These are phyloP conservation scores for Heteronetta atricapilla DNA, from an alignment of 2,113 vertebrate genomes.

Conservation along the genomic window DNA sequence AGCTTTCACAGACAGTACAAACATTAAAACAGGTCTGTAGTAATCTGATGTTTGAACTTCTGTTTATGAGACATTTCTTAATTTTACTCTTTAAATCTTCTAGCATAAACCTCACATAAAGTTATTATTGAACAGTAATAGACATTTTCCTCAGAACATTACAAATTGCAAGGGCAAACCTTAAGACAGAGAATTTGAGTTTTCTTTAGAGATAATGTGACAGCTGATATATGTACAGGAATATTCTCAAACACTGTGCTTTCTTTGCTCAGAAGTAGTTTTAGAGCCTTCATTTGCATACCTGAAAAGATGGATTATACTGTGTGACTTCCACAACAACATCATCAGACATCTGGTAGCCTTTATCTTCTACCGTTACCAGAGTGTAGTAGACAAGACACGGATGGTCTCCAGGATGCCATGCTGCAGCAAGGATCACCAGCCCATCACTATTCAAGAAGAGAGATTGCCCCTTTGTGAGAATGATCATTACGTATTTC, in stretches of 20 bases:
- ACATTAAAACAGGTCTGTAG: background rate
- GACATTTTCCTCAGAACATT: background rate
- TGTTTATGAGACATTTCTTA: background rate
- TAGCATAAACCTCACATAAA: background rate
- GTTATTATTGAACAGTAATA: background rate
- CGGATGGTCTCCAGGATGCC: slow-evolving; percentile 87
- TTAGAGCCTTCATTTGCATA: slow-evolving; percentile 40
- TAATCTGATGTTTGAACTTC: background rate
- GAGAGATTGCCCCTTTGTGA: background rate
- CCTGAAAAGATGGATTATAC: slow-evolving; percentile 90
- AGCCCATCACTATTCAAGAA: slow-evolving; percentile 83
- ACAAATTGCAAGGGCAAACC: background rate
- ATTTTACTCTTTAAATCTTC: background rate
- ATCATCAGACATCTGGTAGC: slow-evolving; percentile 81
- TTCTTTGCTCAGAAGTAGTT: background rate
- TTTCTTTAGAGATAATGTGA: background rate
- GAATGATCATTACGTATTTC: background rate
- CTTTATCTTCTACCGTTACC: slow-evolving; percentile 86
- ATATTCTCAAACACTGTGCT: background rate
- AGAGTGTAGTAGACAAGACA: slow-evolving; percentile 92
- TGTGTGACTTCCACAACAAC: slow-evolving; percentile 94
- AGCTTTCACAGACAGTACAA: background rate
- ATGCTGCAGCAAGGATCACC: slow-evolving; percentile 90
- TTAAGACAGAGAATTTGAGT: background rate
- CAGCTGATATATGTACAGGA: background rate